Conservation (phyloP, 1,140 invertebrate species). For the Zaprionus inermis region DNA sequence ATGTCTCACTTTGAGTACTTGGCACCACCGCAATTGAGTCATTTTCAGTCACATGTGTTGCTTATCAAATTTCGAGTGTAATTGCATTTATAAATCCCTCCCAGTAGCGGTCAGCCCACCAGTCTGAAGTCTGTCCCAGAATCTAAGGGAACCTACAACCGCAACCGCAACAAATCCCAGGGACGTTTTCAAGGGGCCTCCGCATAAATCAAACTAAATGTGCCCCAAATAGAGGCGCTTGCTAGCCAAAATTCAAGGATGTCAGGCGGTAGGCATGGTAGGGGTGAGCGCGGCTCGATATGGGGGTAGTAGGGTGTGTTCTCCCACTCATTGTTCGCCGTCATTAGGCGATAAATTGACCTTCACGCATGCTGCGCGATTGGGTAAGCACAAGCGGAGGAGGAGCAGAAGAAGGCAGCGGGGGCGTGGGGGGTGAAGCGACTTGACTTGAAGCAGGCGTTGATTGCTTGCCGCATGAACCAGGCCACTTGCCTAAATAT, state of each 20-base stretch:
- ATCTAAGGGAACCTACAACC: not conserved
- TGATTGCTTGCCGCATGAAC: constrained; percentile 68
- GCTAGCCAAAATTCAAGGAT: not conserved
- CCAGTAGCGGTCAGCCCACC: not conserved
- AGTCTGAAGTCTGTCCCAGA: not conserved
- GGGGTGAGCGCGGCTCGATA: no score
- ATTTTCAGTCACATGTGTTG: not conserved
- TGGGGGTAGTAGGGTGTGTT: no score
- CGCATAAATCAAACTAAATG: constrained; percentile 69
- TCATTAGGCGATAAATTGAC: constrained; percentile 81
- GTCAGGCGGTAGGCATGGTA: no score
- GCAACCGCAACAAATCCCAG: not conserved
- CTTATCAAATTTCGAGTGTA: constrained; percentile 44
- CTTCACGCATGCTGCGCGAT: constrained; percentile 62
- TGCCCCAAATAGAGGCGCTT: constrained; percentile 2
- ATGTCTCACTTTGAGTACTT: constrained; percentile 7
- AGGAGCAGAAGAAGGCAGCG: no score
- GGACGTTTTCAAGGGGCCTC: constrained; percentile 11
- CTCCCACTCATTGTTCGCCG: constrained; percentile 59
- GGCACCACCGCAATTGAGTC: constrained; percentile 5
- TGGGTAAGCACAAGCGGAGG: not conserved
- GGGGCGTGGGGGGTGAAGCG: not conserved
- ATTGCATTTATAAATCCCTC: constrained; percentile 29
- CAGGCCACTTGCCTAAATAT: constrained; percentile 49
- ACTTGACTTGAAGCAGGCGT: constrained; percentile 34